These are phyloP conservation scores for Hucho hucho DNA, from an alignment of 2,113 vertebrate genomes.

Conservation along the genomic window DNA sequence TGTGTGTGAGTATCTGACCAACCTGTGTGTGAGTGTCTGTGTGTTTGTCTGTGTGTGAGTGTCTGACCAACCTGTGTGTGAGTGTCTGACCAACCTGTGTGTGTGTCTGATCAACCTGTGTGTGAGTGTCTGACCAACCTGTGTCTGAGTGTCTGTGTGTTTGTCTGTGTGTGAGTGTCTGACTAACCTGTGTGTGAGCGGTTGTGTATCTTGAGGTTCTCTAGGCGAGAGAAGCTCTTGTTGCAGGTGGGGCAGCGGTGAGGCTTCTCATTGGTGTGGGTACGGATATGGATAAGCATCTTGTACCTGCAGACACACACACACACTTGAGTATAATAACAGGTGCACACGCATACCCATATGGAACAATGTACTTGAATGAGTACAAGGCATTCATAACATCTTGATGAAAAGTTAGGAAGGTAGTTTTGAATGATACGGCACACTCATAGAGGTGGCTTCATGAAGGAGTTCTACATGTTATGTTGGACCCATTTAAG, in stretches of 20 bases:
- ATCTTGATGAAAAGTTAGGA: no score
- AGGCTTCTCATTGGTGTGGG: constrained; percentile 96
- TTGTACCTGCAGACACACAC: constrained; percentile 86
- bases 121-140: no score
- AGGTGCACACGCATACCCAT: not conserved
- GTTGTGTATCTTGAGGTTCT: constrained; percentile 99
- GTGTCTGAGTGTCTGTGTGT: not conserved
- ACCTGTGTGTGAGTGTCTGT: not conserved
- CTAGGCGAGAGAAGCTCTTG: constrained; percentile 97
- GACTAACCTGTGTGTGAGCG: constrained; percentile 88
- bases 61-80: no score
- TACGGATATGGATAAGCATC: constrained; percentile 98
- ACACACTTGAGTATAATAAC: not conserved
- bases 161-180: not conserved
- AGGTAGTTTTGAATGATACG: no score
- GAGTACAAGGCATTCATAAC: no score
- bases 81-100: no score
- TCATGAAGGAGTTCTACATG: no score
- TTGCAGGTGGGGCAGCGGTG: constrained; percentile 96
- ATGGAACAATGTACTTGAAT: not conserved
- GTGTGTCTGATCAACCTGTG: no score
- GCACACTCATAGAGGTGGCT: no score
- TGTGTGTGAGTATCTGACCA: not conserved
- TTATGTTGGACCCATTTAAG: no score
- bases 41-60: not conserved